These are phyloP conservation scores for Guaruba guarouba DNA, from an alignment of 2,113 vertebrate species.

Conservation along the genomic window DNA sequence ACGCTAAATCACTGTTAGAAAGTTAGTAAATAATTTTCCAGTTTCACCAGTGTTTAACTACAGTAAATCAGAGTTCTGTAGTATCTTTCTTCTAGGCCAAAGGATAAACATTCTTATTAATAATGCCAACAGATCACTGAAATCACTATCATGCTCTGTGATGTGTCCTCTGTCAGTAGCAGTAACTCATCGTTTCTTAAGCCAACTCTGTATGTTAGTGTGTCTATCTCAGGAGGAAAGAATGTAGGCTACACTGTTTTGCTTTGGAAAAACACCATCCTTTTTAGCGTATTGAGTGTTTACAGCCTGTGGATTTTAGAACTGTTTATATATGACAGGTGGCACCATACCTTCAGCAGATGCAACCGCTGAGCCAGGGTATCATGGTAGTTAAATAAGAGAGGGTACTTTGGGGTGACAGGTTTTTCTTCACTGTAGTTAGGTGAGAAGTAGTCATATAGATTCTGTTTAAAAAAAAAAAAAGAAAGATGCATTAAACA, in stretches of 20 bases:
- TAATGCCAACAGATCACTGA: neutral
- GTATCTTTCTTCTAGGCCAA: neutral
- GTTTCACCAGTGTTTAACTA: neutral
- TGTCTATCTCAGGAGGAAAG: neutral
- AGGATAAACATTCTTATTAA: neutral
- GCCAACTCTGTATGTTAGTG: neutral
- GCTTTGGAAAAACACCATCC: neutral
- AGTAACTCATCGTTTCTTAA: neutral
- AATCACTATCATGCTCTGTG: neutral
- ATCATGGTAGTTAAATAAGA: conserved; percentile 82
- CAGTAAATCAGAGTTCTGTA: neutral
- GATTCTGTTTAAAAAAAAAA: conserved; percentile 57
- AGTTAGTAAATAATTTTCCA: neutral
- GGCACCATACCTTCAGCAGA: conserved; percentile 68
- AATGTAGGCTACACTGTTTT: neutral
- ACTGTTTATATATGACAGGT: neutral
- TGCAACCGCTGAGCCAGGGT: conserved; percentile 71
- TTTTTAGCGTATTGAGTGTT: neutral
- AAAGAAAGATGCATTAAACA: neutral
- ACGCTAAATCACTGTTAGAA: neutral
- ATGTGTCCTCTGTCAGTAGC: neutral
- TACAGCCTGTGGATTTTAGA: neutral
- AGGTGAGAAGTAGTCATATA: conserved; percentile 64
- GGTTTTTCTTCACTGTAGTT: conserved; percentile 2
- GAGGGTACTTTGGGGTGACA: conserved; percentile 47